Conservation (phyloP, 2,113 vertebrate genomes). For the Pelvicachromis taeniatus region DNA sequence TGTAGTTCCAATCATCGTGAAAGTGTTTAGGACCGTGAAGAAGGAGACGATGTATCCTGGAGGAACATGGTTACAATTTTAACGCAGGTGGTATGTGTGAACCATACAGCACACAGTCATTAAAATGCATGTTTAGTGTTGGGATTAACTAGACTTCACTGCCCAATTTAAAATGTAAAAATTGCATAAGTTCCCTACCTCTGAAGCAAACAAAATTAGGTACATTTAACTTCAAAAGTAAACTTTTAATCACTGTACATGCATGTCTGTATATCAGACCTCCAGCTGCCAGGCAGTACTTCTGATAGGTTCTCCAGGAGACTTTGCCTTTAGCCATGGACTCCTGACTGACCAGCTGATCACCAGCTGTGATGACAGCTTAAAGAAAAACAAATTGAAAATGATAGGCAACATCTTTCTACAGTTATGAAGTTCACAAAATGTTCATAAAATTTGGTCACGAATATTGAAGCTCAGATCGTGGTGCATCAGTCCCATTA, state of each 20-base stretch:
- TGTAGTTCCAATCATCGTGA: conserved; percentile 70
- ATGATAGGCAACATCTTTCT: background rate
- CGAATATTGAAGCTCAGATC: rapidly evolving
- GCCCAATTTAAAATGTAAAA: background rate
- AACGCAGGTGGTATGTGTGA: background rate
- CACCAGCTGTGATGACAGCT: background rate
- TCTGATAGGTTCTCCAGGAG: conserved; percentile 71
- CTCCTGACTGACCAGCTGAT: conserved; percentile 71
- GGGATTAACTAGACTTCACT: background rate
- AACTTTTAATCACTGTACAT: background rate
- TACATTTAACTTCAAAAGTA: background rate
- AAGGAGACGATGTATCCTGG: conserved; percentile 70
- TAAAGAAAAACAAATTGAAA: background rate
- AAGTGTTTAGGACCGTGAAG: conserved; percentile 47
- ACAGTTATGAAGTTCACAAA: background rate
- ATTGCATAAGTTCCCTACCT: background rate
- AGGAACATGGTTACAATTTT: background rate
- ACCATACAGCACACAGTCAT: background rate
- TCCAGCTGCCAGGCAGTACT: conserved; percentile 78
- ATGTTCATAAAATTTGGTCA: background rate
- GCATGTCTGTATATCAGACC: conserved; percentile 49
- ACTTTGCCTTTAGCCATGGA: conserved; percentile 59
- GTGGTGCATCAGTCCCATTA: background rate
- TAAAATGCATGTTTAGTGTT: background rate
- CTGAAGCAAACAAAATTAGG: background rate